Evolutionary conservation across 1,140 invertebrate species (phyloP), one percentile per base, ranked within the genome.

Genomic region (Diachasma alloeum): DNA sequence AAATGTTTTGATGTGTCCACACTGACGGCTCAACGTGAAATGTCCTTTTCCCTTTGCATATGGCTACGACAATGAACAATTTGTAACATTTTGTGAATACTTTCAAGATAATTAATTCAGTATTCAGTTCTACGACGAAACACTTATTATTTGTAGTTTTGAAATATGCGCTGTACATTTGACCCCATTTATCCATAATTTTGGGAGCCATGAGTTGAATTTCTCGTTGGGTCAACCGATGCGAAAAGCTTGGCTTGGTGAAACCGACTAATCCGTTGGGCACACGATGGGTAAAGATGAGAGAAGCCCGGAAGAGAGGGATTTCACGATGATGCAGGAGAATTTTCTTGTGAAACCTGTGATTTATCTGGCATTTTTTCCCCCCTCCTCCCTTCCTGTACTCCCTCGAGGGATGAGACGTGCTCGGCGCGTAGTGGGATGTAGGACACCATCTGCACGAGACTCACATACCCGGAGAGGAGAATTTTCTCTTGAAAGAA

Each of bases 341-440:
- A 78, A 84, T 87, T 86, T 63, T 63, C 24, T 63, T 31, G 59
- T 63, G 59, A 31, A 56, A 63, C 83, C 85, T 84, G 81, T 85
- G 86, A 88, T 87, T 87, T 87, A 87, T 86, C 82, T 81, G 81
- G 77, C 83, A 82, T 83, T 87, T 88, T 87, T 86, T 63, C 8
- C 4, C 31, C 59, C 24, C 59, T 63, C 83, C 17, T 6, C 48
- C 17, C 15, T 13, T 19, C 48, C 48, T 46, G 44, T n/a, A 11
- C 44, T 84, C 85, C 83, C 81, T 79, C 84, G 72, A 73, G 80
- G 82, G 82, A 80, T 80, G 81, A 79, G 80, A 79, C 71, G 80
- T 70, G 24, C 74, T 73, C 63, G 48, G 77, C 75, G 37, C 73
- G 67, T 71, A 68, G 66, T 39, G 42, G 31, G 31, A 70, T 44